These are phyloP conservation scores for Ophioderma brevispina DNA, from an alignment of 35 echinoderm and acorn worm genomes.

Conservation along the genomic window DNA sequence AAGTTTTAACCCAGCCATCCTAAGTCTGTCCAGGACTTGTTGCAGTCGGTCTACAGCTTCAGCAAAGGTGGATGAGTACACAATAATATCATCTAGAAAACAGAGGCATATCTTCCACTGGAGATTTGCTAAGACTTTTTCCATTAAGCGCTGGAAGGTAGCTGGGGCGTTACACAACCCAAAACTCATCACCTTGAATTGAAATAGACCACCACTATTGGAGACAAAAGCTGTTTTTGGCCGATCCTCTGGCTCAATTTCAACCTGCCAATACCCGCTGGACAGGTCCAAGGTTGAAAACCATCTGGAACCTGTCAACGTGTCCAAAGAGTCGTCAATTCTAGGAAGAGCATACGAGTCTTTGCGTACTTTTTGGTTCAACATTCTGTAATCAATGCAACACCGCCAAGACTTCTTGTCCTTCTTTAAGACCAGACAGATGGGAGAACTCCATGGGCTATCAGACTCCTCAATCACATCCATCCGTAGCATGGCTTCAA, in stretches of 20 bases:
- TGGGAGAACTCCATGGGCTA: constrained; percentile 40
- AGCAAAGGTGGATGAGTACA: constrained; percentile 17
- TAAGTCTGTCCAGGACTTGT: constrained; percentile 15
- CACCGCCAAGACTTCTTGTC: constrained; percentile 28
- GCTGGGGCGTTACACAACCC: constrained; percentile 66
- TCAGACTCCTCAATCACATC: too few relatives aligned
- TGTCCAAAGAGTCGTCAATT: constrained; percentile 66
- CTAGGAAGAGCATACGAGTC: constrained; percentile 53
- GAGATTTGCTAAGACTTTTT: constrained; percentile 40
- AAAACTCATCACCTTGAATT: constrained; percentile 70
- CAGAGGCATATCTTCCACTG: constrained; percentile 48
- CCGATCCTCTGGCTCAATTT: constrained; percentile 7
- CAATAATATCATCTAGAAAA: constrained; percentile 81
- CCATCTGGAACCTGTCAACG: constrained; percentile 17
- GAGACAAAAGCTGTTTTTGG: constrained; percentile 44
- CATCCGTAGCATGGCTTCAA: not conserved
- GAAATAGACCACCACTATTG: constrained; percentile 19
- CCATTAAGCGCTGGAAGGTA: constrained; percentile 67
- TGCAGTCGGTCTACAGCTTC: constrained; percentile 23
- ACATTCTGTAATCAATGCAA: constrained; percentile 39
- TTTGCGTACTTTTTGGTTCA: constrained; percentile 33
- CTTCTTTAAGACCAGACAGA: constrained; percentile 43
- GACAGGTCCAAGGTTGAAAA: constrained; percentile 46
- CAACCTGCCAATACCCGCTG: constrained; percentile 54
- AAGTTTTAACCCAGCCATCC: constrained; percentile 41